Evolutionary conservation across 2,797 vertebrate genomes (phyloP), one percentile per base, ranked within the genome.

Genomic region (Margarornis squamiger): DNA sequence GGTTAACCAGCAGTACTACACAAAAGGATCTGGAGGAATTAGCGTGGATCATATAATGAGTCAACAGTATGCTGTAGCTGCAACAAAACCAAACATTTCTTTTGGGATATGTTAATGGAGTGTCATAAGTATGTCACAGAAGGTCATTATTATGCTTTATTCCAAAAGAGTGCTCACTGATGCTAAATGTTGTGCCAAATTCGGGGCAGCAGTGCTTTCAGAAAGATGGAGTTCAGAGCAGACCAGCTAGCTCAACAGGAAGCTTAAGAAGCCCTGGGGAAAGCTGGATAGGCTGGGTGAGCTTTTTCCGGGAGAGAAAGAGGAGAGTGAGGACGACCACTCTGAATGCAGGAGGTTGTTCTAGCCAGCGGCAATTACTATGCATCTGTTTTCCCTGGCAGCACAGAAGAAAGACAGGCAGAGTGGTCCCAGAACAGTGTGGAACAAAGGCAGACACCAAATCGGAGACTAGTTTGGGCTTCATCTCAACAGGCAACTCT

Each of bases 1-100:
- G 68, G 61, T 75, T 94, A 92, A 95, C 65, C 65, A 76, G 80
- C 71, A 91, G 22, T 46, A 80, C 87, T 65, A 54, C 39, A 83
- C 65, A 77, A 92, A 96, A 89, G 65, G 48, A 77, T 92, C 84
- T 86, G 46, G 22, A 93, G 82, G 73, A 89, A 93, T 95, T 90
- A 85, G 34, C 87, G 52, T 71, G 65, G 93, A 91, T 93, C 84
- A 48, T 51, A 29, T 57, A 94, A 86, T 72, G 78, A 94, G 41
- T 83, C 89, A 85, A 93, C 4, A 6, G 36, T 34, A 71, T 41
- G 51, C 23, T 86, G 81, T n/a, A 85, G n/a, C 71, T 90, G 78
- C 52, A 96, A 93, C 27, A 80, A 77, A 92, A 84, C 5, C 82
- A 92, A 95, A 87, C 66, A 67, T 80, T 90, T 93, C 10, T 94